Evolutionary conservation across 2,113 vertebrate species (phyloP).

Genomic region (Anarrhichthys ocellatus): DNA sequence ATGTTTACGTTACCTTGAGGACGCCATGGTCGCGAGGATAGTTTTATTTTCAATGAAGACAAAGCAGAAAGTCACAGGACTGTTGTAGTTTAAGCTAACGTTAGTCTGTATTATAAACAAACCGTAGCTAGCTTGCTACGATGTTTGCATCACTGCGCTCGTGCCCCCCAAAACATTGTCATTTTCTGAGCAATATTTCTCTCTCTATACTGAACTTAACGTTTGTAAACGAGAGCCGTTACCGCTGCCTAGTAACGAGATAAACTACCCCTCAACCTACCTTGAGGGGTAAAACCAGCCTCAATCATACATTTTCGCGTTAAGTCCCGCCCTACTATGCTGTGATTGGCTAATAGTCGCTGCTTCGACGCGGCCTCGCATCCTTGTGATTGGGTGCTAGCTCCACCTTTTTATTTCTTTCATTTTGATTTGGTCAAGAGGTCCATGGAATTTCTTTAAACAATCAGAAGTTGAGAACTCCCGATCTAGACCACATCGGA

Average conservation of each 20-base stretch:
- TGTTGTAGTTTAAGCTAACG: not conserved
- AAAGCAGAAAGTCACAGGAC: too few relatives aligned
- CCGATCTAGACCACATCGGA: too few relatives aligned
- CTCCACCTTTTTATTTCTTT: too few relatives aligned
- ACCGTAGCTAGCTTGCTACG: not conserved
- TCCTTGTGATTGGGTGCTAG: not conserved
- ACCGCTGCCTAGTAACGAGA: conserved; percentile 83
- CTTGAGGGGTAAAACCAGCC: conserved; percentile 25
- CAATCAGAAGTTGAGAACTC: too few relatives aligned
- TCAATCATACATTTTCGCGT: fast-evolving
- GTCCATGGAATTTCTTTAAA: too few relatives aligned
- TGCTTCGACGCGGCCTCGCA: fast-evolving
- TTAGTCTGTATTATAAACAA: not conserved
- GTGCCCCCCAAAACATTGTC: too few relatives aligned
- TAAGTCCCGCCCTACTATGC: not conserved
- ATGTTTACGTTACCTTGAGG: conserved; percentile 64
- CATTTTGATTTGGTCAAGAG: too few relatives aligned
- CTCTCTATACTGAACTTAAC: not conserved
- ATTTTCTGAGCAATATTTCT: not conserved
- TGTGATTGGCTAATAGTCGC: not conserved
- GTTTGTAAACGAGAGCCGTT: not conserved
- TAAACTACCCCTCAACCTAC: conserved; percentile 71
- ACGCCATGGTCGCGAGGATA: conserved; percentile 58
- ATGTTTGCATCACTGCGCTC: not conserved
- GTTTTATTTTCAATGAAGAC: not conserved